phyloP scores from a whole-genome alignment of 1,140 invertebrate genomes.

The Elysia chlorotica region DNA sequence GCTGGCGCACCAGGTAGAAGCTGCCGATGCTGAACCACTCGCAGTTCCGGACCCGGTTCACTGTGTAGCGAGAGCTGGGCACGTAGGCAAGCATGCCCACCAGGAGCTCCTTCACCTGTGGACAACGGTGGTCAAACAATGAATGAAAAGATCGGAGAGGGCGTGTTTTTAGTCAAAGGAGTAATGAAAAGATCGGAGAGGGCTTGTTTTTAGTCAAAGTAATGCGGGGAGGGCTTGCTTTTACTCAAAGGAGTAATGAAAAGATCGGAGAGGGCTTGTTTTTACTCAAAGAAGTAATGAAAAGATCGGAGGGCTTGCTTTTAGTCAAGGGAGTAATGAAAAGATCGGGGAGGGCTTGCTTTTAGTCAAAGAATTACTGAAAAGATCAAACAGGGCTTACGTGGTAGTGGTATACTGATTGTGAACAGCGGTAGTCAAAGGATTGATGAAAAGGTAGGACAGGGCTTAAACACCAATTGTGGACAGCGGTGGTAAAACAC shows the following conservation, averaged over 20 bases:
- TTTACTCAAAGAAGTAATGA: background rate
- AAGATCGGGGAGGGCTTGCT: background rate
- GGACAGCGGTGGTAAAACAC: background rate
- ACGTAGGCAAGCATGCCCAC: conserved; percentile 37
- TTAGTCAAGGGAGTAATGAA: background rate
- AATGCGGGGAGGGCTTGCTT: background rate
- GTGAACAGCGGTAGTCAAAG: too few species aligned
- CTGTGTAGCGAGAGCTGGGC: conserved; percentile 33
- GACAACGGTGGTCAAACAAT: background rate
- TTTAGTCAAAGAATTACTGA: background rate
- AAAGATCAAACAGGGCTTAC: too few species aligned
- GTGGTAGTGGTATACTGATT: too few species aligned
- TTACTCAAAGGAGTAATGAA: background rate
- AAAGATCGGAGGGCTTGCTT: too few species aligned
- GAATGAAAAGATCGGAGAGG: background rate
- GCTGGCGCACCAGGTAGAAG: conserved; percentile 43
- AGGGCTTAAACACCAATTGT: conserved; percentile 24
- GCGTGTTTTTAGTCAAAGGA: background rate
- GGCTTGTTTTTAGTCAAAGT: background rate
- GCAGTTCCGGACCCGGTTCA: conserved; percentile 34
- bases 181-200: background rate
- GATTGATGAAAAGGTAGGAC: background rate
- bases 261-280: background rate
- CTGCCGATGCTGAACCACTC: conserved; percentile 43
- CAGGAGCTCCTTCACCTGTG: conserved; percentile 34